Conservation (phyloP, 1,140 invertebrate genomes). For the Mesaphorura yosii region DNA sequence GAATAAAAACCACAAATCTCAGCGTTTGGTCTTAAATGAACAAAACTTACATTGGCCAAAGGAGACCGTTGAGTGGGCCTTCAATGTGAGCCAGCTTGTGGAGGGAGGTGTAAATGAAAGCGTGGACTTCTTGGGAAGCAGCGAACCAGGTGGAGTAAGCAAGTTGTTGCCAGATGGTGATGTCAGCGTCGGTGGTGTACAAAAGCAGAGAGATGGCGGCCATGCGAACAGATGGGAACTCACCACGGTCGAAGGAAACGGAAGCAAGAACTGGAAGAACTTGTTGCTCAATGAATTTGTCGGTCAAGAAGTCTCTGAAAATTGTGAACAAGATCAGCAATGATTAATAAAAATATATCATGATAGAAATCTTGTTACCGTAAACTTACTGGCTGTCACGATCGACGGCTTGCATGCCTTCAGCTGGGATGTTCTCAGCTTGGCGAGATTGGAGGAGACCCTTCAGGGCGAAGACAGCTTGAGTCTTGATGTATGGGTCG, state of each 20-base stretch:
- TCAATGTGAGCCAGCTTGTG: slow-evolving; percentile 18
- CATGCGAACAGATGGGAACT: slow-evolving; percentile 28
- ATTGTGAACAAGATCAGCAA: neutral
- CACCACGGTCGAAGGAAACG: slow-evolving; percentile 30
- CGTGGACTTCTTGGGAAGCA: slow-evolving; percentile 25
- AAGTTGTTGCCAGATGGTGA: slow-evolving; percentile 30
- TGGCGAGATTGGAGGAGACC: slow-evolving; percentile 19
- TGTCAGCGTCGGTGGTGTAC: slow-evolving; percentile 23
- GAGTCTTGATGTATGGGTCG: slow-evolving; percentile 22
- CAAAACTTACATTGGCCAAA: slow-evolving; percentile 13
- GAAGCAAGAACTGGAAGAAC: slow-evolving; percentile 30
- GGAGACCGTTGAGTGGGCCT: slow-evolving; percentile 2
- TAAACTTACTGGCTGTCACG: slow-evolving; percentile 7
- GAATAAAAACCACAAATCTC: no score
- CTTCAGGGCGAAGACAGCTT: slow-evolving; percentile 29
- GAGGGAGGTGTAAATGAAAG: slow-evolving; percentile 29
- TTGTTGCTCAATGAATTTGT: slow-evolving; percentile 25
- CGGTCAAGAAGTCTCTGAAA: slow-evolving; percentile 14
- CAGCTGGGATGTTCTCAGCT: slow-evolving; percentile 5
- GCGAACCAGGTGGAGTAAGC: slow-evolving; percentile 31
- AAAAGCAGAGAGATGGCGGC: slow-evolving; percentile 28
- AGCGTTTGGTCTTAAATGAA: no score
- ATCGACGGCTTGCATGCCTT: slow-evolving; percentile 1
- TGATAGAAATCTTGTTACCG: neutral
- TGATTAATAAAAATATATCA: neutral